Evolutionary conservation across 2,113 vertebrate genomes (phyloP).

Genomic region (Gymnogyps californianus): DNA sequence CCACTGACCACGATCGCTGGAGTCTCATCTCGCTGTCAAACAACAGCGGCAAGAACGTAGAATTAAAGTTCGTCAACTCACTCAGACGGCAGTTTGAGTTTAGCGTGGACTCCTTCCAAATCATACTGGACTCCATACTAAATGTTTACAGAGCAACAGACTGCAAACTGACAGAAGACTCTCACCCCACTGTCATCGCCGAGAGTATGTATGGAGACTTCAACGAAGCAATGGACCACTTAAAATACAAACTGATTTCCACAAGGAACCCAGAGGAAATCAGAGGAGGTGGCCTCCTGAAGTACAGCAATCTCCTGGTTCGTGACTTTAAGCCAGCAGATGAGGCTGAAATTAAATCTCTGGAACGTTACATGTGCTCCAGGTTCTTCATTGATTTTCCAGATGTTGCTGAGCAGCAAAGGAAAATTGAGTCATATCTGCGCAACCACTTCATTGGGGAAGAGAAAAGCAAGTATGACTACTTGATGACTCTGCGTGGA

Average conservation of each 20-base stretch:
- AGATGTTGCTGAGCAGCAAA: slow-evolving; percentile 89
- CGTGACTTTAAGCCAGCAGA: slow-evolving; percentile 89
- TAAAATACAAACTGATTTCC: slow-evolving; percentile 87
- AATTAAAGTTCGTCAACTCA: slow-evolving; percentile 90
- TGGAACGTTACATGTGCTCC: slow-evolving; percentile 98
- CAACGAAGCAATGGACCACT: slow-evolving; percentile 88
- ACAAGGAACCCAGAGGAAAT: slow-evolving; percentile 95
- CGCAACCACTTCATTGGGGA: slow-evolving; percentile 95
- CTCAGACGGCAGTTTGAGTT: slow-evolving; percentile 95
- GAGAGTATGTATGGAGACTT: slow-evolving; percentile 98
- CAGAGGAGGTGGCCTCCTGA: slow-evolving; percentile 92
- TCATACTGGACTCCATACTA: slow-evolving; percentile 87
- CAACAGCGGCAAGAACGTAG: slow-evolving; percentile 95
- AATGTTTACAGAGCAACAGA: slow-evolving; percentile 80
- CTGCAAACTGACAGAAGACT: slow-evolving; percentile 52
- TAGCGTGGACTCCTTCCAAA: slow-evolving; percentile 97
- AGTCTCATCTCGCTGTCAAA: slow-evolving; percentile 96
- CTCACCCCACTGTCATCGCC: slow-evolving; percentile 77
- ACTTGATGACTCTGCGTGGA: slow-evolving; percentile 90
- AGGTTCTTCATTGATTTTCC: slow-evolving; percentile 98
- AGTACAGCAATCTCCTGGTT: slow-evolving; percentile 94
- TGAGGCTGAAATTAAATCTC: slow-evolving; percentile 88
- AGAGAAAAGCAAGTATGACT: slow-evolving; percentile 94
- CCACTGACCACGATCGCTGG: slow-evolving; percentile 89
- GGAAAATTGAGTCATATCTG: slow-evolving; percentile 95